These are phyloP conservation scores for Cephus nigrinus DNA, from an alignment of 2,888 invertebrate species.

Conservation along the genomic window DNA sequence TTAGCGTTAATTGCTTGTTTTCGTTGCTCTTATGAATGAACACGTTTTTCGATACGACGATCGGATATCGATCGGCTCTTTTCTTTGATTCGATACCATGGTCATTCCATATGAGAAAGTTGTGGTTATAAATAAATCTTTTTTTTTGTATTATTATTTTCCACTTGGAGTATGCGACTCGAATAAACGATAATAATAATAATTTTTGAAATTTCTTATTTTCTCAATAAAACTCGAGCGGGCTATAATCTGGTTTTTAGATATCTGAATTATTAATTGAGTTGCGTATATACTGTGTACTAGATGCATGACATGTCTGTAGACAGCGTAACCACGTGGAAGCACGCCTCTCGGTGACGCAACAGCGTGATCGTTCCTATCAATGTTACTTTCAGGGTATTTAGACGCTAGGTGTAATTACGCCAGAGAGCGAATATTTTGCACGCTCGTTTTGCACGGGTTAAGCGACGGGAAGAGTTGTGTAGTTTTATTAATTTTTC, in stretches of 20 bases:
- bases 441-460: neutral
- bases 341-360: slow-evolving; percentile 41
- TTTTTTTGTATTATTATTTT: no score
- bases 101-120: neutral
- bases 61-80: neutral
- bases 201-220: no score
- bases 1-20: no score
- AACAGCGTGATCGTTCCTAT: slow-evolving; percentile 39
- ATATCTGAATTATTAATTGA: neutral
- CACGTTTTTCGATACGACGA: neutral
- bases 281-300: neutral
- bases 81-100: neutral
- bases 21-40: neutral
- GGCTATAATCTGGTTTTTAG: neutral
- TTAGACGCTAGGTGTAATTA: slow-evolving; percentile 20
- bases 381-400: slow-evolving; percentile 36
- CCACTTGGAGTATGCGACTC: neutral
- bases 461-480: neutral
- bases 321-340: neutral
- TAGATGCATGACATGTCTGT: neutral
- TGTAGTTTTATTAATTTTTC: no score
- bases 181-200: neutral
- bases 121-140: neutral
- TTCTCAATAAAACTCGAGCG: neutral
- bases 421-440: slow-evolving; percentile 2